These are phyloP conservation scores for Scaptomyza reducta DNA, from an alignment of 2,888 invertebrate species.

Conservation along the genomic window DNA sequence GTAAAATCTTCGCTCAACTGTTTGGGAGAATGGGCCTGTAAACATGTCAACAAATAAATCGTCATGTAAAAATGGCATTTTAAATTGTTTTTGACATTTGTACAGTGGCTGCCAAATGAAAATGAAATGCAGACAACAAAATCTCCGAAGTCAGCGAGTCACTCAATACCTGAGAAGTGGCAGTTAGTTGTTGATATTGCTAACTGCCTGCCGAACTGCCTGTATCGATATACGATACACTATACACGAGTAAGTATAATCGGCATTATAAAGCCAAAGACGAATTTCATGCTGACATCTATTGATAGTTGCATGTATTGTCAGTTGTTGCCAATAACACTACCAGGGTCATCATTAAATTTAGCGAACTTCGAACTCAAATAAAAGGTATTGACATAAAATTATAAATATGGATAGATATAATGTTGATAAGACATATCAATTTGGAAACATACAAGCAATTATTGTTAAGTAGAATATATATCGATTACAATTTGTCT, in stretches of 20 bases:
- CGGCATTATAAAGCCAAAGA: conserved; percentile 32
- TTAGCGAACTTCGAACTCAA: too few relatives aligned
- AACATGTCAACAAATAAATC: conserved; percentile 80
- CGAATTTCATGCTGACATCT: conserved; percentile 35
- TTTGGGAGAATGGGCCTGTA: conserved; percentile 52
- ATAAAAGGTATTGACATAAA: too few relatives aligned
- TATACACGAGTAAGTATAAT: conserved; percentile 16
- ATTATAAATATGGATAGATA: too few relatives aligned
- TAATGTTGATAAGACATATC: too few relatives aligned
- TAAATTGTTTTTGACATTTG: conserved; percentile 82
- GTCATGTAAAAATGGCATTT: conserved; percentile 82
- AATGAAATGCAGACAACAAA: conserved; percentile 72
- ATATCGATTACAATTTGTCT: background rate
- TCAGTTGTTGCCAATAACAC: conserved; percentile 33
- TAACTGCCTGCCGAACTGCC: conserved; percentile 7
- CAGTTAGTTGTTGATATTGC: conserved; percentile 39
- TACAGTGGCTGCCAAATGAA: conserved; percentile 75
- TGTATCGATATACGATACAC: conserved; percentile 14
- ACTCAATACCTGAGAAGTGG: conserved; percentile 42
- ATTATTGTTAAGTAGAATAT: background rate
- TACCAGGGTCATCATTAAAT: conserved; percentile 22
- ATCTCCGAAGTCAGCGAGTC: conserved; percentile 48
- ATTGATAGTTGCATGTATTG: conserved; percentile 23
- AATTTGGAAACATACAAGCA: too few relatives aligned
- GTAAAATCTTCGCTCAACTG: conserved; percentile 49